Evolutionary conservation across 1,140 invertebrate species (phyloP).

Genomic region (Hycleus cichorii): DNA sequence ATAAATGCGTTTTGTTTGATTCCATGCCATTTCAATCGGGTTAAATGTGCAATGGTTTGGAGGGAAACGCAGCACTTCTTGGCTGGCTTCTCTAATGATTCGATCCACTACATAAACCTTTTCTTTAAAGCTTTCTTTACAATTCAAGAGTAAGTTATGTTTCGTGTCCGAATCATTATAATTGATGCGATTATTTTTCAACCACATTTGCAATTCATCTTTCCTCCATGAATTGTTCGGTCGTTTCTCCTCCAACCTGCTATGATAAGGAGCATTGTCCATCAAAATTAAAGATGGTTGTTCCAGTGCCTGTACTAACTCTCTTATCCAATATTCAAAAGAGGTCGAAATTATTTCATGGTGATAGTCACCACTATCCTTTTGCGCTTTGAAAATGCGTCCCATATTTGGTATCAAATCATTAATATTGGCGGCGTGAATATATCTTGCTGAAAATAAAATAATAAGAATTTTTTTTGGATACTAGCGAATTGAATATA

Average conservation of each 20-base stretch:
- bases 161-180: no score
- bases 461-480: no score
- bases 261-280: background rate
- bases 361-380: background rate
- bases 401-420: no score
- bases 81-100: conserved; percentile 7
- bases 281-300: background rate
- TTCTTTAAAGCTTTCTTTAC: background rate
- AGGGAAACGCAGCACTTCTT: conserved; percentile 25
- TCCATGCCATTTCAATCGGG: conserved; percentile 31
- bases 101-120: conserved; percentile 1
- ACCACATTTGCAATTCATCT: background rate
- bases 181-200: background rate
- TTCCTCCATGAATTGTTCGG: background rate
- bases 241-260: background rate
- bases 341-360: background rate
- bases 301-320: background rate
- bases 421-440: no score
- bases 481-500: no score
- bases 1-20: conserved; percentile 21
- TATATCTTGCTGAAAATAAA: no score
- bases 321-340: background rate
- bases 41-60: conserved; percentile 31
- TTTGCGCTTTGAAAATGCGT: no score
- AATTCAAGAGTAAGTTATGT: background rate